Evolutionary conservation across 2,113 vertebrate genomes (phyloP), one percentile per base, ranked within the genome.

Genomic region (Melanocharis versteri): DNA sequence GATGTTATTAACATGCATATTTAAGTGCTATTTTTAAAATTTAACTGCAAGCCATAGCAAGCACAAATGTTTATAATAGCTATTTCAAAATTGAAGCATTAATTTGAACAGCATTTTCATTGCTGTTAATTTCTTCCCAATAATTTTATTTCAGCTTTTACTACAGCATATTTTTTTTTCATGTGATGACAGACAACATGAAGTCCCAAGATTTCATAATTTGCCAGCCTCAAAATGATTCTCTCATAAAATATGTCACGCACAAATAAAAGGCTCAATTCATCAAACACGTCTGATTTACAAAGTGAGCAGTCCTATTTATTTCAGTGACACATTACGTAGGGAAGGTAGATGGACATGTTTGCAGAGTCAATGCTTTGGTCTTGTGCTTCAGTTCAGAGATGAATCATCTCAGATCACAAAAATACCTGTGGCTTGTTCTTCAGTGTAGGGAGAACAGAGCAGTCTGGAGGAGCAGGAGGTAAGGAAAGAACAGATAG

Each of bases 11-110:
- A 97, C 94, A 97, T 95, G 65, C 96, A 98, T 98, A 98, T 97
- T 97, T 98, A 98, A 97, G 91, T 97, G 94, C 96, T 98, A 98
- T 98, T 98, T 98, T 98, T 95, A 98, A 98, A 97, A 96, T 97
- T 96, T 97, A 97, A 97, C 98, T 97, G 96, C 95, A 98, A 98
- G 97, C 81, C 95, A 94, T 89, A 94, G 97, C 95, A 97, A 96
- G 97, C 95, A 94, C 94, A 98, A 98, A 97, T 98, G 97, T 98
- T 98, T 97, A 95, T 96, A 97, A 97, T 87, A 97, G 97, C 89
- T 97, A 94, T 98, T 98, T 97, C 88, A 94, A 95, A 97, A 97
- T 54, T 60, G 45, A 65, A 95, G 60, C 33, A 37, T 92, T 93
- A 92, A 86, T 96, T 97, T 97, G 87, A 96, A 87, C 93, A 95